A percentile compares a stretch with the other conserved stretches of the same genome.
phyloP scores from a whole-genome alignment of 2,113 vertebrate species.

The Pterocles gutturalis region DNA sequence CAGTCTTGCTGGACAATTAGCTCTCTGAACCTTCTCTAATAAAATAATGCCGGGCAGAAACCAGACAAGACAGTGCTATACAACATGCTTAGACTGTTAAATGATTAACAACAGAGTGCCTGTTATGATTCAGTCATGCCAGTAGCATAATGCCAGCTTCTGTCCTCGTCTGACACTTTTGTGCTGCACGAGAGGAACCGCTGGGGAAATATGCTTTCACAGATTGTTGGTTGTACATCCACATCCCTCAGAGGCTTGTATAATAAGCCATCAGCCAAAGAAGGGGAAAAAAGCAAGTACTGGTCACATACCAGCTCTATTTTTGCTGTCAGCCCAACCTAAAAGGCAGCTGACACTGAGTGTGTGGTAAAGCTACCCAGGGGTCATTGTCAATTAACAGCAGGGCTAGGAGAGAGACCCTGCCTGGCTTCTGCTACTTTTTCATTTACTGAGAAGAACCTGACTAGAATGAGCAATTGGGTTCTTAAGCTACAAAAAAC shows the following conservation, averaged over 20 bases:
- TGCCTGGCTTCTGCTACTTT: not conserved
- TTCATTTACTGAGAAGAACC: not conserved
- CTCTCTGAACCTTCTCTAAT: not conserved
- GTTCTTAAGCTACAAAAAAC: not conserved
- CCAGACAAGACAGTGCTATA: not conserved
- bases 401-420: not conserved
- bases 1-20: not conserved
- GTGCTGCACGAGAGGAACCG: not conserved
- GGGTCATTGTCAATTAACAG: conserved; percentile 22
- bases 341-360: not conserved
- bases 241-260: not conserved
- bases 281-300: not conserved
- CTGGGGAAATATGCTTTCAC: conserved; percentile 60
- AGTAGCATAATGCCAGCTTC: conserved; percentile 9
- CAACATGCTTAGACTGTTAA: not conserved
- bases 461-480: conserved; percentile 34
- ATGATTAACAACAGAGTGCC: conserved; percentile 37
- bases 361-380: not conserved
- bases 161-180: conserved; percentile 61
- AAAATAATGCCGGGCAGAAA: not conserved
- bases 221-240: conserved; percentile 1
- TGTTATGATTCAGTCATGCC: conserved; percentile 28
- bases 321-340: conserved; percentile 35
- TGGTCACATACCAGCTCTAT: not conserved
- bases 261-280: not conserved